Base-by-base conservation (phyloP, 2,113 vertebrate genomes). In the Panthera uncia region DNA sequence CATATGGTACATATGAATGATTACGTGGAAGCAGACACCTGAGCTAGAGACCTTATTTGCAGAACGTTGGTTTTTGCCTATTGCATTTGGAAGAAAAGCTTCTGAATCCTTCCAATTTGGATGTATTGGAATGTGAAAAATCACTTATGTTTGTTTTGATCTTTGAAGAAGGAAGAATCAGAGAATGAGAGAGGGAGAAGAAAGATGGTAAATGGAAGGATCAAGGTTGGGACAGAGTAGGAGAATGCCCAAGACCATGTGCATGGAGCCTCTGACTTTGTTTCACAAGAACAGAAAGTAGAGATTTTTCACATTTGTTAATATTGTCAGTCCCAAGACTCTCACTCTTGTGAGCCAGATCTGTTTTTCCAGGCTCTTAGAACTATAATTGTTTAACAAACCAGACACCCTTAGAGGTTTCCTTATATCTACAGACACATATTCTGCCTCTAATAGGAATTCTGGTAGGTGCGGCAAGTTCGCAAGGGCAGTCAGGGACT, bases 381-480 rank as follows among this genome's bases (percentile, higher is more conserved):
- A 98, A 76, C 13, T 1, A 25, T 98, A 97, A 98, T 98, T 98
- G 96, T 96, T 98, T 96, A 97, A 97, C 97, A 98, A 92, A 86
- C 96, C 97, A 97, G 95, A 96, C 4, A 29, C 0, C 87, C 97
- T 98, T 87, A 92, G 89, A 97, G 92, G 78, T 97, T 97, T 92
- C 63, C 61, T 78, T 52, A 1, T 89, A 92, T 88, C 90, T 98
- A 82, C 1, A 76, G 90, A 86, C 36, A 79, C 12, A 29, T 19
- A 76, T 69, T 68, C 19, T 38, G 61, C n/a, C 52, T 96, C 7
- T 86, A 66, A 73, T 33, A 50, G 50, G 21, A 84, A 23, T 82
- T 94, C 45, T 94, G 33, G n/a, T 88, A 88, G 38, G 10, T 78
- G 41, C 1, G 29, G 4, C n/a, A 31, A 90, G n/a, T 78, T 97